Base-by-base conservation (phyloP, 2,888 invertebrate genomes). In the Pandemis corylana region DNA sequence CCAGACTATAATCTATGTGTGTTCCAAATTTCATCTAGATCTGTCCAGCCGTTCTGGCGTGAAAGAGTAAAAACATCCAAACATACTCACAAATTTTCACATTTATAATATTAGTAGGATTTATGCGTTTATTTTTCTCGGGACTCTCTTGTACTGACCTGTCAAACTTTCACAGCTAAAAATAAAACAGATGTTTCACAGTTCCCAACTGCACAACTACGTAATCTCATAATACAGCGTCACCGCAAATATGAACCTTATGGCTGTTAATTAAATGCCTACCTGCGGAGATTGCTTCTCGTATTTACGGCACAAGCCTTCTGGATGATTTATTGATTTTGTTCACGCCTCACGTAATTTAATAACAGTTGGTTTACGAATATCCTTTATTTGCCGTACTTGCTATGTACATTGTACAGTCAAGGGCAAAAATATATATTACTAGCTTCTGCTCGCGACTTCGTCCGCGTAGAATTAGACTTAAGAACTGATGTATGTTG, bases 281-380 rank as follows among this genome's bases (percentile, higher is more conserved):
- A 59, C 68, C 68, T 59, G 68, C 56, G 59, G 59, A 68, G 68
- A 59, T 68, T 68, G 68, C 59, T 56, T 56, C 53, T 46, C 65
- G 46, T 36, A 36, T 65, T 65, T 49, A 46, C 59, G 59, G 59
- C 20, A 68, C 44, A 68, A 68, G 44, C 68, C 68, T 59, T 46
- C 59, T 20, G 15, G 15, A 49, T 69, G 69, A 69, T 69, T 69
- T 62, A 69, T 69, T 69, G 69, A 61, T 62, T 69, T 62, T 49
- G 62, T 69, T 69, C 49, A 61, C 69, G 49, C 62, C 62, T 49
- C 46, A 46, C 62, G 69, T 69, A 69, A 62, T 69, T 69, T 62
- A 69, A 69, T 69, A 59, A 68, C 68, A 53, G 44, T 53, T 6
- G 56, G 68, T 46, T 68, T 42, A 56, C 56, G 68, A 68, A 68